phyloP scores from a whole-genome alignment of 2,888 invertebrate species.

The Tipula confusa region DNA sequence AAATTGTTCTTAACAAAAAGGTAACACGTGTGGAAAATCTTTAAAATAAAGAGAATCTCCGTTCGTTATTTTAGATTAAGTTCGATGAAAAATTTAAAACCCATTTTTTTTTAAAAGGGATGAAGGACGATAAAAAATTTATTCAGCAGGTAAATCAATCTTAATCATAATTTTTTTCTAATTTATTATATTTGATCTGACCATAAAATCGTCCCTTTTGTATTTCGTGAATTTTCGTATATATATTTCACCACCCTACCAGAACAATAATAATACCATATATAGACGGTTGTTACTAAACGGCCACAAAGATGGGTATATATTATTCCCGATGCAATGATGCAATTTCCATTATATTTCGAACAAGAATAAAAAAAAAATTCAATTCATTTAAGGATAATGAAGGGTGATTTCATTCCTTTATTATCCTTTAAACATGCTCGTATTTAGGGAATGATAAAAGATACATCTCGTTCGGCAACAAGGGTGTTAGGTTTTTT shows the following conservation, averaged over 20 bases:
- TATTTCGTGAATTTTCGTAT: not conserved
- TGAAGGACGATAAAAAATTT: not conserved
- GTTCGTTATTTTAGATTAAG: not conserved
- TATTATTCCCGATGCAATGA: not conserved
- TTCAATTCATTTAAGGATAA: conserved; percentile 26
- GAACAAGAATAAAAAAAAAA: conserved; percentile 9
- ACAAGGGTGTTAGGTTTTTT: not conserved
- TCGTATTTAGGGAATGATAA: not conserved
- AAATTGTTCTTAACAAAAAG: not conserved
- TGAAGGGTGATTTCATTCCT: conserved; percentile 27
- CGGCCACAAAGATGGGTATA: conserved; percentile 27
- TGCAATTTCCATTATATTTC: conserved; percentile 26
- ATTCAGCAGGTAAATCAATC: conserved; percentile 25
- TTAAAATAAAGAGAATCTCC: conserved; percentile 16
- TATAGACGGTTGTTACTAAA: conserved; percentile 13
- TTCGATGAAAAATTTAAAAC: not conserved
- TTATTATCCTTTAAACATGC: conserved; percentile 5
- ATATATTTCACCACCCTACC: not conserved
- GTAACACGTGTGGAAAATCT: conserved; percentile 25
- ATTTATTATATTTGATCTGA: not conserved
- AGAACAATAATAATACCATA: not conserved
- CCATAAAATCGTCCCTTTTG: conserved; percentile 3
- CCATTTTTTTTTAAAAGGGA: not conserved
- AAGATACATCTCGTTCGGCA: not conserved
- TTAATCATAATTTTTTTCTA: not conserved